Base-by-base conservation (phyloP, 2,797 vertebrate genomes). In the Lagodon rhomboides region DNA sequence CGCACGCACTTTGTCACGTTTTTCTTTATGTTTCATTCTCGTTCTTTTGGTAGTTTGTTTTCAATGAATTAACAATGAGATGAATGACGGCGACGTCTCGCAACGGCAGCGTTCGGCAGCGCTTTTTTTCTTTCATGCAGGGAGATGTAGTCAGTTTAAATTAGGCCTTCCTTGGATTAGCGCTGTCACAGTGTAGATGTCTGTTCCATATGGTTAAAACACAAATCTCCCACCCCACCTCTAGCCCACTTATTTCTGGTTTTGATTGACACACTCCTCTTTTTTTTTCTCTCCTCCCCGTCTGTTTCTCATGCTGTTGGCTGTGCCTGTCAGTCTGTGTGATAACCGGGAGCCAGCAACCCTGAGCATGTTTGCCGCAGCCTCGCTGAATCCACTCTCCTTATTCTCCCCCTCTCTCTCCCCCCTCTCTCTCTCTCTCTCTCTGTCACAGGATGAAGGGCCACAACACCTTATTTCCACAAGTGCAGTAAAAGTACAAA, bases 401-500 rank as follows among this genome's bases (percentile, higher is more conserved):
- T 87, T 89, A 78, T 84, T 84, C 84, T 82, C 79, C 63, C 81
- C 73, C 69, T 83, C 80, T 82, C 41, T 75, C 62, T 85, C 80
- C 73, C 81, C 72, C 75, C 41, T n/a, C 53, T 69, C 75, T 79
- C 69, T 75, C 75, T 82, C 73, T 80, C 73, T 89, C 59, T 87
- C 81, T 92, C 47, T 94, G 83, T 95, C 89, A 70, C 95, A 97
- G 97, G 96, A 96, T 95, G 95, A 96, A 91, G 94, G 94, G 94
- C 94, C 75, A 84, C 96, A 94, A 94, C 96, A 94, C 94, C 96
- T 95, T 95, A 96, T 96, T 96, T 96, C 96, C 96, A 97, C 96
- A 96, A 95, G 96, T 97, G 96, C 96, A 97, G 96, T 96, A 96
- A 96, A 96, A 96, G 96, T 96, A 97, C 96, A 96, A 91, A 96